Evolutionary conservation across 2,113 vertebrate genomes (phyloP).

Genomic region (Scophthalmus maximus): DNA sequence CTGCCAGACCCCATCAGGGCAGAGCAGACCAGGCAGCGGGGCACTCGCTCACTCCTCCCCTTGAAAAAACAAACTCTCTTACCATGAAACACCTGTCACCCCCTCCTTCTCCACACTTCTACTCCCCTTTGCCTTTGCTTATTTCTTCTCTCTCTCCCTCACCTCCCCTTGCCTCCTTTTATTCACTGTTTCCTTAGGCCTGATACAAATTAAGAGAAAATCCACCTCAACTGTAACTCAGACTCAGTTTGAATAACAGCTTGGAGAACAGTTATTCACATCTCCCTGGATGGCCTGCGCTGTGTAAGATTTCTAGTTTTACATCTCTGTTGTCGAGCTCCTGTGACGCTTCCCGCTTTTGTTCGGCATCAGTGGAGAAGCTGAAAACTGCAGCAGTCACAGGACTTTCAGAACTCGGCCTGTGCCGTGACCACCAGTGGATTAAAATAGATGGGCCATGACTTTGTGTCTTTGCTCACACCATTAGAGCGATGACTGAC

Average conservation of each 20-base stretch:
- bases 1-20: slow-evolving; percentile 36
- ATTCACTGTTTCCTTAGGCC: slow-evolving; percentile 21
- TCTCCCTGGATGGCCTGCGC: background rate
- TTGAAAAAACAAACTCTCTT: slow-evolving; percentile 74
- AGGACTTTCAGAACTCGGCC: slow-evolving; percentile 40
- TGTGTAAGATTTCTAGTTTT: background rate
- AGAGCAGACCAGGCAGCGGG: slow-evolving; percentile 45
- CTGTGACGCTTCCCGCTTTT: background rate
- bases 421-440: slow-evolving; percentile 44
- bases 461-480: slow-evolving; percentile 63
- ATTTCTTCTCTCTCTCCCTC: slow-evolving; percentile 4
- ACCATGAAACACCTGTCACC: slow-evolving; percentile 65
- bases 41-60: slow-evolving; percentile 64
- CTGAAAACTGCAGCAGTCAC: slow-evolving; percentile 56
- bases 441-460: slow-evolving; percentile 74
- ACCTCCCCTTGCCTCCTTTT: slow-evolving; percentile 2
- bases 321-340: slow-evolving; percentile 8
- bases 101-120: background rate
- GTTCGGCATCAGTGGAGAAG: slow-evolving; percentile 35
- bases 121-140: background rate
- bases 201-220: background rate
- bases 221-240: background rate
- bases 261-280: background rate
- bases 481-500: slow-evolving; percentile 63
- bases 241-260: no score